Evolutionary conservation across 2,888 invertebrate genomes (phyloP).

Genomic region (Myopa tessellatipennis): DNA sequence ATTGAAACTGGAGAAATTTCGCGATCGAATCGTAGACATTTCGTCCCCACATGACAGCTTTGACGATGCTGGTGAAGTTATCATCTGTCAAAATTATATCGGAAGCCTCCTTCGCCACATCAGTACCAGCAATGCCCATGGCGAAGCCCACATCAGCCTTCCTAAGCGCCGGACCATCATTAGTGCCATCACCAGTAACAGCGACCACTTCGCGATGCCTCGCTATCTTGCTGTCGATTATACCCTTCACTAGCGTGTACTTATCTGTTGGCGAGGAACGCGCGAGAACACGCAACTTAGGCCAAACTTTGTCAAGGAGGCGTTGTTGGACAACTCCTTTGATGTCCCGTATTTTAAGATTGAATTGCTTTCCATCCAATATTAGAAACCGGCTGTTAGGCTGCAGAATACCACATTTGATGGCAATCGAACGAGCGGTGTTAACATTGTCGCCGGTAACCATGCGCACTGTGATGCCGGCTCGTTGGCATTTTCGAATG

Average conservation of each 20-base stretch:
- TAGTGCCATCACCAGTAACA: slow-evolving; percentile 98
- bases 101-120: slow-evolving; percentile 99
- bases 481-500: slow-evolving; percentile 94
- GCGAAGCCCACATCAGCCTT: slow-evolving; percentile 99
- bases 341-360: slow-evolving; percentile 87
- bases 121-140: slow-evolving; percentile 99
- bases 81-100: slow-evolving; percentile 99
- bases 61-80: slow-evolving; percentile 99
- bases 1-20: slow-evolving; percentile 98
- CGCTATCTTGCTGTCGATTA: slow-evolving; percentile 93
- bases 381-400: slow-evolving; percentile 96
- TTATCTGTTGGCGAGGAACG: slow-evolving; percentile 98
- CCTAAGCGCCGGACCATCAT: slow-evolving; percentile 97
- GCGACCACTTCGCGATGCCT: slow-evolving; percentile 96
- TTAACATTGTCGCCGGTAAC: slow-evolving; percentile 99
- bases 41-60: slow-evolving; percentile 99
- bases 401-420: slow-evolving; percentile 95
- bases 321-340: slow-evolving; percentile 94
- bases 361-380: slow-evolving; percentile 97
- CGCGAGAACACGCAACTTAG: slow-evolving; percentile 92
- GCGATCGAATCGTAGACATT: slow-evolving; percentile 99
- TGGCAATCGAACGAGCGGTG: slow-evolving; percentile 97
- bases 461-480: slow-evolving; percentile 99
- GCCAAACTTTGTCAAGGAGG: slow-evolving; percentile 96
- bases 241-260: slow-evolving; percentile 97